Evolutionary conservation across 2,888 invertebrate species (phyloP).

Genomic region (Charanyca ferruginea): DNA sequence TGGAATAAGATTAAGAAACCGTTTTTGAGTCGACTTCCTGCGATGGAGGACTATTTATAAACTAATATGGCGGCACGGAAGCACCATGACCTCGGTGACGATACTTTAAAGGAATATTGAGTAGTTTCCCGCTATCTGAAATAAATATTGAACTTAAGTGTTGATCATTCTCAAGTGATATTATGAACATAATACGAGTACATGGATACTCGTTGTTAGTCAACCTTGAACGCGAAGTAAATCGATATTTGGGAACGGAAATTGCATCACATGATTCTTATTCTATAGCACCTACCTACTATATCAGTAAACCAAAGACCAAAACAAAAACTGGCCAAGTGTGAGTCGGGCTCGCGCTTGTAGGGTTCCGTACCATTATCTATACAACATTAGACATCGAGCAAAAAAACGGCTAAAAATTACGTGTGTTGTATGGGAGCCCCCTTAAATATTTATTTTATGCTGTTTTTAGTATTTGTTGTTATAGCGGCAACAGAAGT

Average conservation of each 20-base stretch:
- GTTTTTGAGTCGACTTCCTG: conserved; percentile 82
- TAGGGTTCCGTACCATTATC: no score
- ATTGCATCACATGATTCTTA: not conserved
- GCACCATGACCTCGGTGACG: conserved; percentile 75
- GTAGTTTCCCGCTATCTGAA: conserved; percentile 50
- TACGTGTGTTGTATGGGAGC: no score
- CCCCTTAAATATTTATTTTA: no score
- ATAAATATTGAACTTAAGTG: conserved; percentile 47
- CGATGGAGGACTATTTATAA: conserved; percentile 79
- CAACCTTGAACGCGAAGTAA: conserved; percentile 27
- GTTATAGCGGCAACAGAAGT: no score
- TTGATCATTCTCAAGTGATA: conserved; percentile 24
- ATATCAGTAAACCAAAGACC: not conserved
- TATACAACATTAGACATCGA: no score
- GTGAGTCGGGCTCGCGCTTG: no score
- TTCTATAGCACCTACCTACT: not conserved
- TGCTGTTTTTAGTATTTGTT: no score
- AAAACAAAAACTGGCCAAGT: no score
- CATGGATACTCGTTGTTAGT: conserved; percentile 6
- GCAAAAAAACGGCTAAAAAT: no score
- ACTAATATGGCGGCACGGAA: conserved; percentile 83
- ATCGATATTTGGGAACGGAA: not conserved
- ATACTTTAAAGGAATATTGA: conserved; percentile 66
- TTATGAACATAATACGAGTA: conserved; percentile 17
- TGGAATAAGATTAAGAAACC: conserved; percentile 83